Base-by-base conservation (phyloP, 1,140 invertebrate genomes). In the Drosophila orena region DNA sequence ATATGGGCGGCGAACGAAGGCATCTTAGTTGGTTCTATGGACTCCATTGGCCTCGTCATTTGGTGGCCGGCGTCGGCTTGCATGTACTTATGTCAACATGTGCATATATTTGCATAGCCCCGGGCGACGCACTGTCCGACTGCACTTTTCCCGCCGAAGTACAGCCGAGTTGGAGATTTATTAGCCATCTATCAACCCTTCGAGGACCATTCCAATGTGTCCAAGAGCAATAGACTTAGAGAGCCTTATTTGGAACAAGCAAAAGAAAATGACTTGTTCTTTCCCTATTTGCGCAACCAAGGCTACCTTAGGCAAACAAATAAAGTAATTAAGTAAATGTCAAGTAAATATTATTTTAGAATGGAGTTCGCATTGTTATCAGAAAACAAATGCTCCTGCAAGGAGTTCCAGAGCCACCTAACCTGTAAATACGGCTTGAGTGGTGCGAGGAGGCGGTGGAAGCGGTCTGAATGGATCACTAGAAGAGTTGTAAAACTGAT, bases 31-130 rank as follows among this genome's bases (percentile, higher is more conserved):
- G 72, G 64, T 46, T 62, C 70, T 61, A 81, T 77, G 68, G 73
- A 83, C 74, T 81, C 61, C 60, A 81, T 69, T 81, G 79, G 79
- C 74, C 79, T 74, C 74, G 57, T 81, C 79, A 62, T 57, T 72
- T 57, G 58, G 35, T 40, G 53, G 50, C 38, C 43, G 55, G 37
- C 59, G 54, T 40, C 64, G 57, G 53, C 62, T 64, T 74, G 73
- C 69, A 74, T 81, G 69, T 74, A 64, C 68, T 81, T 74, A 74
- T 79, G 73, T 74, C 79, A 58, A 61, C 70, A 70, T 65, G 79
- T 68, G 79, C 79, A 83, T 79, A 81, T 83, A 81, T 81, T 81
- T 81, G 75, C 79, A 83, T 79, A 66, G 73, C 66, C 79, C 44
- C 42, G 78, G 73, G 73, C 68, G 53, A 71, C 35, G 56, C 78